phyloP scores from a whole-genome alignment of 53 echinoderm and acorn worm species.

The Glandiceps talaboti region DNA sequence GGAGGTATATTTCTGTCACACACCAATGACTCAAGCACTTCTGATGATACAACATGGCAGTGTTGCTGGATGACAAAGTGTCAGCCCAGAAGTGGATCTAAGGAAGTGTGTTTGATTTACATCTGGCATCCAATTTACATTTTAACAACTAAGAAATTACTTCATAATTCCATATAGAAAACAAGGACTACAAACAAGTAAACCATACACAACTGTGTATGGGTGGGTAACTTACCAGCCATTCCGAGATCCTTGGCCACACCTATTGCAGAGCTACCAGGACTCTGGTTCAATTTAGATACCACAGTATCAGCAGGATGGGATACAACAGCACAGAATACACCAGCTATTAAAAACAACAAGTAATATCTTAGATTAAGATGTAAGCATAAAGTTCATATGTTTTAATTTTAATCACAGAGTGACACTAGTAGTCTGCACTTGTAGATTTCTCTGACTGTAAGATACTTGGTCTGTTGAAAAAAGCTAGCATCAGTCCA shows the following conservation, averaged over 20 bases:
- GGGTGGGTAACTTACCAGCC: constrained; percentile 79
- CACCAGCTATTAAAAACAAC: too few species aligned
- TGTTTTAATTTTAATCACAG: too few species aligned
- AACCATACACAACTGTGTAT: not conserved
- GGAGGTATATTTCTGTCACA: constrained; percentile 95
- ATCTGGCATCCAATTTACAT: too few species aligned
- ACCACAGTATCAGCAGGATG: constrained; percentile 98
- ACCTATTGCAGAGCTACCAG: constrained; percentile 65
- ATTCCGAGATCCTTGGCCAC: constrained; percentile 83
- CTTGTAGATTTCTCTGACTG: too few species aligned
- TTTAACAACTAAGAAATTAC: too few species aligned
- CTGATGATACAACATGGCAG: constrained; percentile 89
- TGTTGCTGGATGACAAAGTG: constrained; percentile 70
- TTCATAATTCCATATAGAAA: too few species aligned
- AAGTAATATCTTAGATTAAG: too few species aligned
- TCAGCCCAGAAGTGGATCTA: constrained; percentile 95
- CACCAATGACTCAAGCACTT: constrained; percentile 99
- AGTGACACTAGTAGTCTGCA: too few species aligned
- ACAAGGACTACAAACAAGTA: too few species aligned
- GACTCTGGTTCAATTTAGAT: constrained; percentile 78
- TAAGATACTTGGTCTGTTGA: too few species aligned
- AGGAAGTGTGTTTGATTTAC: constrained; percentile 73
- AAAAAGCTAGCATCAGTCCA: too few species aligned
- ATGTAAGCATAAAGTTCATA: too few species aligned
- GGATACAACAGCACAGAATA: constrained; percentile 88